phyloP scores from a whole-genome alignment of 2,797 vertebrate species.

The Phalloptychus januarius region DNA sequence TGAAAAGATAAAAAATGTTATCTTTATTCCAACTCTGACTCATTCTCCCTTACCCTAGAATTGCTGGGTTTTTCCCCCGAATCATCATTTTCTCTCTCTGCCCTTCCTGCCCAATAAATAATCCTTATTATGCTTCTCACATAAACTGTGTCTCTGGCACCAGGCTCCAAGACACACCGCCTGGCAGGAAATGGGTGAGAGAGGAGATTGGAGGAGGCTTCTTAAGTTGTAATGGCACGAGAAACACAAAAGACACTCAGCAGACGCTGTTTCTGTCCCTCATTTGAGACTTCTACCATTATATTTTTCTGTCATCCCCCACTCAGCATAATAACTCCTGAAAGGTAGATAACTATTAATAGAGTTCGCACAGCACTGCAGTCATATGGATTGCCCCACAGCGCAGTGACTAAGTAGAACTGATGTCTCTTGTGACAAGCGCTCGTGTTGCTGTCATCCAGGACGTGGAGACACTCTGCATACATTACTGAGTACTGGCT shows the following conservation, averaged over 20 bases:
- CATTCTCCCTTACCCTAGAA: constrained; percentile 35
- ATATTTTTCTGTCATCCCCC: constrained; percentile 71
- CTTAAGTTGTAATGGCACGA: constrained; percentile 44
- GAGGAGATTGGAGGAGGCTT: constrained; percentile 44
- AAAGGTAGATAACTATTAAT: constrained; percentile 85
- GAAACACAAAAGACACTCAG: constrained; percentile 56
- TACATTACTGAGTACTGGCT: constrained; percentile 74
- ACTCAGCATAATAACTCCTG: constrained; percentile 81
- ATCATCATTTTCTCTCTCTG: constrained; percentile 10
- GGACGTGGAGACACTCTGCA: constrained; percentile 78
- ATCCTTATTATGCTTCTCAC: constrained; percentile 74
- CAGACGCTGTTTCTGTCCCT: constrained; percentile 55
- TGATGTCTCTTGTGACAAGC: constrained; percentile 81
- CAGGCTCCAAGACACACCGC: constrained; percentile 49
- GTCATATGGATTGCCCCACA: constrained; percentile 78
- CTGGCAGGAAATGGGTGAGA: constrained; percentile 48
- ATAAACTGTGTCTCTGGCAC: constrained; percentile 67
- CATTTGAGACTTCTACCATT: constrained; percentile 71
- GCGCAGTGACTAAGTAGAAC: constrained; percentile 82
- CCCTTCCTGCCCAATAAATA: constrained; percentile 62
- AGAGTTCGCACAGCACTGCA: constrained; percentile 78
- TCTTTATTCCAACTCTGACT: constrained; percentile 34
- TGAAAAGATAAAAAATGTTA: constrained; percentile 4
- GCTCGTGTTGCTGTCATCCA: constrained; percentile 78
- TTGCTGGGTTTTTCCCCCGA: constrained; percentile 27